Evolutionary conservation across 2,888 invertebrate genomes (phyloP), one percentile per base, ranked within the genome.

Genomic region (Clunio marinus): DNA sequence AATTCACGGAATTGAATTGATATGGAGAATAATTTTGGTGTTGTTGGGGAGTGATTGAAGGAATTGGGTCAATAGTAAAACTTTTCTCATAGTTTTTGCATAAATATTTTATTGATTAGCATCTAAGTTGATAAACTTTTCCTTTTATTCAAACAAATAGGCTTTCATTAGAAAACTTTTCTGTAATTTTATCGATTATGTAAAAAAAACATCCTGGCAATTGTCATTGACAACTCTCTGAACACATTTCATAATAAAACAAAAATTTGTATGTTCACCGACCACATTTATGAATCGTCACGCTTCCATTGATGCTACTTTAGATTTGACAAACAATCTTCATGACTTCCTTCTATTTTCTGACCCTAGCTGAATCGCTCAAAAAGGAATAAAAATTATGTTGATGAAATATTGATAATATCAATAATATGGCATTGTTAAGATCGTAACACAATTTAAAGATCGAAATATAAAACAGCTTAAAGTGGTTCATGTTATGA

Each of bases 281-380:
- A 41, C 41, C 41, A 15, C 41, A 41, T 41, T n/a, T 62, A 62
- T 62, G 62, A 37, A 24, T 41, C 41, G 62, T 37, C 62, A 62
- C 62, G 62, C 41, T 41, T n/a, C 15, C 10, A 15, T 41, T 41
- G 41, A 10, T 41, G n/a, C 15, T 15, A n/a, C 10, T 41, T 41
- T 15, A 41, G 10, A 41, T 41, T 41, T 41, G 41, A 41, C 41
- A 41, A n/a, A n/a, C 15, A 41, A 41, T 41, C 41, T 41, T 41
- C 41, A 41, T 15, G 2, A 41, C 41, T 41, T 41, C 10, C 10
- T 41, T 15, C n/a, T 7, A 4, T 8, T 32, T 15, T 41, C 41
- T 41, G 41, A 41, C 41, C 41, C 41, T 41, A 3, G 10, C n/a
- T n/a, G n/a, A n/a, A n/a, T n/a, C n/a, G n/a, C n/a, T 41, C 32